These are phyloP conservation scores for Nomia melanderi DNA, from an alignment of 1,140 invertebrate genomes.

Conservation along the genomic window DNA sequence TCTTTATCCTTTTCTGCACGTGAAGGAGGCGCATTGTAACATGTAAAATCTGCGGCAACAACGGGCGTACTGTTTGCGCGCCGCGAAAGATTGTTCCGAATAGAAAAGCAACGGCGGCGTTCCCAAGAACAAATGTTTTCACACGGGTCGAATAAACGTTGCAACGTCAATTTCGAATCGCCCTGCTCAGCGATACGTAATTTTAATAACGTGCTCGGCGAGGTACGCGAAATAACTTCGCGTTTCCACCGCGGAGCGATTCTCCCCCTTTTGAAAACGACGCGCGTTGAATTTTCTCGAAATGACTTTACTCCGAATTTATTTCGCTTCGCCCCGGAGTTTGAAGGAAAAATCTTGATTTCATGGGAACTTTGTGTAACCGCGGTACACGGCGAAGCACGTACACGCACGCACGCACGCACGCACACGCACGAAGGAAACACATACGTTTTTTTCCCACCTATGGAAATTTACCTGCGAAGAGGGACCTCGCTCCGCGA, in stretches of 20 bases:
- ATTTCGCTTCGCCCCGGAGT: neutral
- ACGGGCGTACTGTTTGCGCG: too few relatives aligned
- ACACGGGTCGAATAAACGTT: neutral
- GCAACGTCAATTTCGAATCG: neutral
- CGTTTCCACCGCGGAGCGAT: too few relatives aligned
- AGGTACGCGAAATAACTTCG: conserved; percentile 4
- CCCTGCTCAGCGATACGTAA: neutral
- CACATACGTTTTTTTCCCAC: neutral
- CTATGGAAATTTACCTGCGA: neutral
- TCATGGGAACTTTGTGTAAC: neutral
- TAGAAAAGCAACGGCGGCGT: too few relatives aligned
- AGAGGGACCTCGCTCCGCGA: neutral
- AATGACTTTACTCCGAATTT: conserved; percentile 1
- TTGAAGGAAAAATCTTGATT: conserved; percentile 3
- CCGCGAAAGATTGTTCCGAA: too few relatives aligned
- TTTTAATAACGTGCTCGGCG: conserved; percentile 24
- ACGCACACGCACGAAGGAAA: neutral
- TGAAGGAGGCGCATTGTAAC: too few relatives aligned
- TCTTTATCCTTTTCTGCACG: too few relatives aligned
- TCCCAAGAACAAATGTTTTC: too few relatives aligned
- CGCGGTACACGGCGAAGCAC: neutral
- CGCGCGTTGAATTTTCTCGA: neutral
- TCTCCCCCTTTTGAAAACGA: conserved; percentile 19
- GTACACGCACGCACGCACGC: neutral
- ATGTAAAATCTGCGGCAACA: too few relatives aligned